A percentile compares a stretch with the other conserved stretches of the same genome.
phyloP scores from a whole-genome alignment of 2,797 vertebrate genomes.

The Syncerus caffer region DNA sequence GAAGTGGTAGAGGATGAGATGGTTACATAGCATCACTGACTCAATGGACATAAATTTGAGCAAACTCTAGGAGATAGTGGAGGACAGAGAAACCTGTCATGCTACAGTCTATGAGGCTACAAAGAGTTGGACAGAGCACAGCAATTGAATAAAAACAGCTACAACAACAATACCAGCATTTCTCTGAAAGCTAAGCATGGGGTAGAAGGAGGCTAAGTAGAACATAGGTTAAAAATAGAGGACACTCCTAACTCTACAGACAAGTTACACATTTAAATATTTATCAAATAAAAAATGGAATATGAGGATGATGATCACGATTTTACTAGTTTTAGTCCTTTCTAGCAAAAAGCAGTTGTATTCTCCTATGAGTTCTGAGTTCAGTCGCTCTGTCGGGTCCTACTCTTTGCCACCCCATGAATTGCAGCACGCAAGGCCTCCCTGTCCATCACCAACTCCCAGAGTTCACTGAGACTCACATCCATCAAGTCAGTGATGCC shows the following conservation, averaged over 20 bases:
- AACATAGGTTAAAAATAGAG: background rate
- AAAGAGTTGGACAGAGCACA: background rate
- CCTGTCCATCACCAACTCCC: too few relatives aligned
- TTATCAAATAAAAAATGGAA: background rate
- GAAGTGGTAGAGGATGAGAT: background rate
- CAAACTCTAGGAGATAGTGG: background rate
- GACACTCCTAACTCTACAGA: background rate
- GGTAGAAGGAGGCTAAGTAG: background rate
- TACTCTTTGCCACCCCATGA: too few relatives aligned
- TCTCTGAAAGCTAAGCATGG: background rate
- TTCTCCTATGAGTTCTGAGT: background rate
- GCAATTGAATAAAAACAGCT: background rate
- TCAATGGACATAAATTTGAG: background rate
- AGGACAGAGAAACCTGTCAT: background rate
- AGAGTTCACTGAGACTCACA: too few relatives aligned
- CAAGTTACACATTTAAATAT: background rate
- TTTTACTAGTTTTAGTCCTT: background rate
- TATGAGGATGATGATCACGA: background rate
- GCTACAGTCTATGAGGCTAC: background rate
- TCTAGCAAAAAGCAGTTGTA: background rate
- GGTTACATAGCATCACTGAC: background rate
- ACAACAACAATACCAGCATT: background rate
- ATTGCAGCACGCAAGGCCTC: too few relatives aligned
- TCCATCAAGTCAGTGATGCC: too few relatives aligned
- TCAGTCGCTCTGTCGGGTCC: too few relatives aligned